A percentile compares a stretch with the other conserved stretches of the same genome.
Evolutionary conservation across 1,140 invertebrate species (phyloP).

Genomic region (Saxidomus purpurata): DNA sequence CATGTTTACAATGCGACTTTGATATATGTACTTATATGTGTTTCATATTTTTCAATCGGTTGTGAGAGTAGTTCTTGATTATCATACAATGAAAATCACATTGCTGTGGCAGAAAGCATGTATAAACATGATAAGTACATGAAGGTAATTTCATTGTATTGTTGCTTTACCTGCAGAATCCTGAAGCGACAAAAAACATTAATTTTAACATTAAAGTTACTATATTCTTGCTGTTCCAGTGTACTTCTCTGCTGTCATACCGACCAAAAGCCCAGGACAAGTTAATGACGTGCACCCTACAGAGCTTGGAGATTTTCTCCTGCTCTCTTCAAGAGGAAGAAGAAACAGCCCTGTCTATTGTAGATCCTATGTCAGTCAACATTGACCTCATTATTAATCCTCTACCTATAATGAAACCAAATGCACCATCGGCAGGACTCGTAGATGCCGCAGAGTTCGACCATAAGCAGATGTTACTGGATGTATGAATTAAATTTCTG

Average conservation of each 20-base stretch:
- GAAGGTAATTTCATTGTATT: no score
- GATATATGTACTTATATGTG: no score
- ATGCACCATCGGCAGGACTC: slow-evolving; percentile 67
- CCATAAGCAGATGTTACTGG: slow-evolving; percentile 79
- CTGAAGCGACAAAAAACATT: no score
- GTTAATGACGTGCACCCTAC: slow-evolving; percentile 94
- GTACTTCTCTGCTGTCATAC: slow-evolving; percentile 95
- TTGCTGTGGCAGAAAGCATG: no score
- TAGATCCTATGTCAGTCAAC: slow-evolving; percentile 94
- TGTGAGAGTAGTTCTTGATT: no score
- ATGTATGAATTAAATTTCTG: slow-evolving; percentile 77
- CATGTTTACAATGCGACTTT: no score
- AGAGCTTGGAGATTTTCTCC: slow-evolving; percentile 97
- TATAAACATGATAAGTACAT: no score
- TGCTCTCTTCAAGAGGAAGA: slow-evolving; percentile 96
- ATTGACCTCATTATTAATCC: slow-evolving; percentile 85
- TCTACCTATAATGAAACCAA: slow-evolving; percentile 69
- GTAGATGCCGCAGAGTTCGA: slow-evolving; percentile 86
- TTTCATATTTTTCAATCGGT: no score
- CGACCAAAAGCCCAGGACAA: slow-evolving; percentile 91
- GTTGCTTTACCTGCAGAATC: no score
- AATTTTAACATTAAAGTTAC: no score
- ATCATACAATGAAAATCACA: no score
- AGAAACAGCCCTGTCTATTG: slow-evolving; percentile 97
- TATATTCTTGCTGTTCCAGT: slow-evolving; percentile 87